Conservation (phyloP, 2,888 invertebrate genomes). For the Campoplex nolae region DNA sequence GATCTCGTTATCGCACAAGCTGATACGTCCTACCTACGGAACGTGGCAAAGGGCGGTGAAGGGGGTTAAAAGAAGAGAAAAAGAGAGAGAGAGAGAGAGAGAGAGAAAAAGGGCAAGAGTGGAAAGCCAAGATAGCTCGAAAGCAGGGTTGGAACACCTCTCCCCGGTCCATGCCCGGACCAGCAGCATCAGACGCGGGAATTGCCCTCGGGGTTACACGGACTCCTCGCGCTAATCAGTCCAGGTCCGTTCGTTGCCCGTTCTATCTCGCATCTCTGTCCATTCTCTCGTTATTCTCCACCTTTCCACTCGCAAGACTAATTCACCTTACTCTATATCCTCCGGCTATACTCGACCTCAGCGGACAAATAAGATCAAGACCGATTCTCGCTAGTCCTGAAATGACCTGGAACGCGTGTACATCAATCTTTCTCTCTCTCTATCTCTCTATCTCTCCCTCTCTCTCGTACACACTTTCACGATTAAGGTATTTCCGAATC, state of each 20-base stretch:
- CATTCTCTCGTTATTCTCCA: slow-evolving; percentile 59
- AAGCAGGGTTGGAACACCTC: slow-evolving; percentile 27
- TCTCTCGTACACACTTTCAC: neutral
- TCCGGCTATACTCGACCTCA: slow-evolving; percentile 58
- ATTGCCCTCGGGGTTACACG: slow-evolving; percentile 65
- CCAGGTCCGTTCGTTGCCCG: slow-evolving; percentile 61
- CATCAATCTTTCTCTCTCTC: slow-evolving; percentile 4
- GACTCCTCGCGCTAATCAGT: slow-evolving; percentile 66
- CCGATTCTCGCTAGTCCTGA: slow-evolving; percentile 45
- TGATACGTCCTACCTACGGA: slow-evolving; percentile 37
- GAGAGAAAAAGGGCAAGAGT: neutral
- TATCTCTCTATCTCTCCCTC: neutral
- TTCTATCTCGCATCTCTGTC: slow-evolving; percentile 58
- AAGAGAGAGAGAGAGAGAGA: too few relatives aligned
- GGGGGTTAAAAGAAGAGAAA: neutral
- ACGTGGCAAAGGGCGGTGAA: neutral
- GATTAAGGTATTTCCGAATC: slow-evolving; percentile 7
- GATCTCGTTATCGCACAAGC: slow-evolving; percentile 53
- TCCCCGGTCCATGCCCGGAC: slow-evolving; percentile 6
- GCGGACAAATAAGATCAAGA: slow-evolving; percentile 65
- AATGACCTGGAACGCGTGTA: slow-evolving; percentile 42
- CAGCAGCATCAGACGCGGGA: slow-evolving; percentile 55
- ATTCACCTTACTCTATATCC: slow-evolving; percentile 63
- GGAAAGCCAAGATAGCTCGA: slow-evolving; percentile 51
- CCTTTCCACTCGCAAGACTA: slow-evolving; percentile 54